phyloP scores from a whole-genome alignment of 2,797 vertebrate species.

The Gymnothorax reevesii region DNA sequence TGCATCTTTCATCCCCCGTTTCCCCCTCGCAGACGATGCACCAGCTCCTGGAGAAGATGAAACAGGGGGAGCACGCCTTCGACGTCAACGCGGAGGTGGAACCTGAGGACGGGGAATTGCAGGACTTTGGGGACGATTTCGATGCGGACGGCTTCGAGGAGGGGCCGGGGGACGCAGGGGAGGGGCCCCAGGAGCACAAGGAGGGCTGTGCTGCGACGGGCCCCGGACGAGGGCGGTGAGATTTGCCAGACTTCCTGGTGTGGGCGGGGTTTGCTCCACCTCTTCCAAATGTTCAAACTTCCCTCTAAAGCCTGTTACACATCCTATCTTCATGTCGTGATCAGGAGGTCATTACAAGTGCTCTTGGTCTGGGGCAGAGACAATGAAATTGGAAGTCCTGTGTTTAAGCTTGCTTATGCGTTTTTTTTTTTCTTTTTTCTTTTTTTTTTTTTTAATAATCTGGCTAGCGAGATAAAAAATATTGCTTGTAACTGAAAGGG shows the following conservation, averaged over 20 bases:
- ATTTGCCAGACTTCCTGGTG: background rate
- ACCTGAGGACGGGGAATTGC: constrained; percentile 61
- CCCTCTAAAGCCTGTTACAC: background rate
- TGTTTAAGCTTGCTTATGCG: too few species aligned
- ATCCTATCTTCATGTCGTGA: too few species aligned
- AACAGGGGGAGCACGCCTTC: constrained; percentile 83
- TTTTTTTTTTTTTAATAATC: too few species aligned
- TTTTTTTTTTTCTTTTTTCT: too few species aligned
- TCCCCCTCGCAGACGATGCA: constrained; percentile 74
- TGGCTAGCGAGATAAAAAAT: too few species aligned
- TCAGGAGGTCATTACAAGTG: too few species aligned
- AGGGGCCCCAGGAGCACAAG: constrained; percentile 61
- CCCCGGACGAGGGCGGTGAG: constrained; percentile 66
- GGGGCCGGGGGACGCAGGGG: constrained; percentile 50
- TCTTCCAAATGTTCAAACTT: background rate
- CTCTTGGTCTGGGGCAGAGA: too few species aligned
- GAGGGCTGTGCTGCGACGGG: constrained; percentile 64
- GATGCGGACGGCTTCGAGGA: constrained; percentile 70
- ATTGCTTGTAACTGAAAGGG: too few species aligned
- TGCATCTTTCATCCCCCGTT: background rate
- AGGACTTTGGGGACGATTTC: constrained; percentile 69
- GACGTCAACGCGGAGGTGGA: constrained; percentile 77
- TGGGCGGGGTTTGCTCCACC: too few species aligned
- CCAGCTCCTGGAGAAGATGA: constrained; percentile 86
- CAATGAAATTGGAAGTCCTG: too few species aligned